These are phyloP conservation scores for Notolepis coatsorum DNA, from an alignment of 2,797 vertebrate species.

Conservation along the genomic window DNA sequence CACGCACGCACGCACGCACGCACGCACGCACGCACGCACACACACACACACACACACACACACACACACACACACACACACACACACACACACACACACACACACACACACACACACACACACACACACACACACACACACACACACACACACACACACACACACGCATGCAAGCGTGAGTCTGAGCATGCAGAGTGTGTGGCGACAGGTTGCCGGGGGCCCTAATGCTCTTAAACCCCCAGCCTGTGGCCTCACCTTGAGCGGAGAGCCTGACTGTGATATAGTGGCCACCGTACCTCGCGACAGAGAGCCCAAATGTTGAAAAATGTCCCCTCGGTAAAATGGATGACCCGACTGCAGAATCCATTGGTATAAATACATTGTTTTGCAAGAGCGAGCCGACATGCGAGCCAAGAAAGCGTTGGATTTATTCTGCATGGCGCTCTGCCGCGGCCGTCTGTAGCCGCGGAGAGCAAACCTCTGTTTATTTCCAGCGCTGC, in stretches of 20 bases:
- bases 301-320: slow-evolving; percentile 72
- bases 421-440: slow-evolving; percentile 49
- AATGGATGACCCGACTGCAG: slow-evolving; percentile 64
- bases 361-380: slow-evolving; percentile 59
- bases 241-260: slow-evolving; percentile 67
- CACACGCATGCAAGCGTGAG: background rate
- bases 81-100: background rate
- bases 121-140: too few relatives aligned
- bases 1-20: too few relatives aligned
- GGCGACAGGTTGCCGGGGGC: slow-evolving; percentile 39
- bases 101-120: background rate
- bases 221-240: slow-evolving; percentile 56
- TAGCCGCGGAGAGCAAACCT: slow-evolving; percentile 33
- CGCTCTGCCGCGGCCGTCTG: slow-evolving; percentile 49
- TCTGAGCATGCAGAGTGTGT: slow-evolving; percentile 15
- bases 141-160: background rate
- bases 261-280: slow-evolving; percentile 70
- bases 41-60: too few relatives aligned
- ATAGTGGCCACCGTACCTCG: slow-evolving; percentile 66
- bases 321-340: slow-evolving; percentile 78
- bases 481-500: slow-evolving; percentile 65
- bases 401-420: slow-evolving; percentile 59
- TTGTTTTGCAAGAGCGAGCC: slow-evolving; percentile 69
- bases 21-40: too few relatives aligned
- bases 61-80: too few relatives aligned